A percentile compares a stretch with the other conserved stretches of the same genome.
Conservation (phyloP, 2,113 vertebrate genomes). For the Blennius ocellaris region DNA sequence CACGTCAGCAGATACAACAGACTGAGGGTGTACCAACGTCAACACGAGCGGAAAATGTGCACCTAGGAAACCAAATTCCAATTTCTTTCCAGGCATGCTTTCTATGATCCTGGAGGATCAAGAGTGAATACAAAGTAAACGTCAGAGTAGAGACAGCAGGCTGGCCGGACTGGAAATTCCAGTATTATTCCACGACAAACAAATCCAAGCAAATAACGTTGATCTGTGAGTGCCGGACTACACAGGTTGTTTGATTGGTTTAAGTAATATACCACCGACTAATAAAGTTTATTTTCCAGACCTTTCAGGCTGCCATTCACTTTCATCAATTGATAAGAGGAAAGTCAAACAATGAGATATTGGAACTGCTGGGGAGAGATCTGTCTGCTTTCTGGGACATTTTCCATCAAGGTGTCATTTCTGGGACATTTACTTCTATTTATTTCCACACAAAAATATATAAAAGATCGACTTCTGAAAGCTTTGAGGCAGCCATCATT, state of each 20-base stretch:
- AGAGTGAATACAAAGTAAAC: conserved; percentile 4
- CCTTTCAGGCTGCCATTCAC: neutral
- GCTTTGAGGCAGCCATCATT: too few relatives aligned
- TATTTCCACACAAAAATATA: too few relatives aligned
- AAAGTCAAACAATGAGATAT: neutral
- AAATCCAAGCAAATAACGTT: neutral
- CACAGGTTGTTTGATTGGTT: too few relatives aligned
- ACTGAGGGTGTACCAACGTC: conserved; percentile 5
- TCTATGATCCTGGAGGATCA: neutral
- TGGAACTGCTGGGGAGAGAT: neutral
- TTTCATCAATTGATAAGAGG: neutral
- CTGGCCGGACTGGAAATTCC: neutral
- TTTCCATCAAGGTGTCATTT: too few relatives aligned
- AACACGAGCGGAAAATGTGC: neutral
- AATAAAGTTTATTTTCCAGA: neutral
- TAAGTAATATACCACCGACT: neutral
- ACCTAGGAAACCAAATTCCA: neutral
- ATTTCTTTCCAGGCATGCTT: neutral
- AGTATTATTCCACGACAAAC: neutral
- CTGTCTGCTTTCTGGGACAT: neutral
- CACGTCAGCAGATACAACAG: conserved; percentile 12
- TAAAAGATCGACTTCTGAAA: too few relatives aligned
- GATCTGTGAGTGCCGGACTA: too few relatives aligned
- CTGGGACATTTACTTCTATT: too few relatives aligned
- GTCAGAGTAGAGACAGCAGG: neutral